Evolutionary conservation across 2,888 invertebrate species (phyloP), one percentile per base, ranked within the genome.

Genomic region (Rhopalosiphum nymphaeae): DNA sequence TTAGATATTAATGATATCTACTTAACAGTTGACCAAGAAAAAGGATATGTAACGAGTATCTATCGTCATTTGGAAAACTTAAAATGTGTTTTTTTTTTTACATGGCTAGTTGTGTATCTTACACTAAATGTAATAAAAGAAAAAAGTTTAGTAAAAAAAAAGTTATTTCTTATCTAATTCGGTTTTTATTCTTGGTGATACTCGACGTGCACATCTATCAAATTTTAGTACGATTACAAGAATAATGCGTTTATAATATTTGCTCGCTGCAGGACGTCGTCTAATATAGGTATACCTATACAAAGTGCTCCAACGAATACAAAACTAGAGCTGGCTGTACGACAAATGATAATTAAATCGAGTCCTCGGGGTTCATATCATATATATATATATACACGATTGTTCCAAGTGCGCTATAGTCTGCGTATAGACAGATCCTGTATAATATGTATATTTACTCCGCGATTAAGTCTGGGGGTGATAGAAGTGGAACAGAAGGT

Each of bases 311-410:
- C 36, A 78, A 9, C 36, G 36, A 78, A 78, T 36, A 21, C 78
- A 78, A 78, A 78, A 78, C 78, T 21, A 78, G 78, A 36, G 78
- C 9, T 36, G 36, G 36, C 36, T 78, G 49, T 87, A 49, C 87
- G 49, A 87, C 87, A 87, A 87, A 87, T n/a, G 87, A n/a, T 87
- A 87, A 87, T 87, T 87, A 87, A 87, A 61, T 90, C 5, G 61
- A 61, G 90, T 90, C n/a, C 91, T 49, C 36, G 53, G 78, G 78
- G 78, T 78, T 36, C 78, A 9, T 36, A 78, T 78, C 21, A 78
- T 21, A 36, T 21, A n/a, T 16, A 67, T 67, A n/a, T 11, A 16
- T 13, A 67, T n/a, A n/a, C n/a, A 78, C 36, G 78, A 78, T 21
- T 78, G 78, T 36, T 78, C 78, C 36, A 36, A 78, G 78, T 78